These are phyloP conservation scores for Amaurobius ferox DNA, from an alignment of 2,888 invertebrate species.

Conservation along the genomic window DNA sequence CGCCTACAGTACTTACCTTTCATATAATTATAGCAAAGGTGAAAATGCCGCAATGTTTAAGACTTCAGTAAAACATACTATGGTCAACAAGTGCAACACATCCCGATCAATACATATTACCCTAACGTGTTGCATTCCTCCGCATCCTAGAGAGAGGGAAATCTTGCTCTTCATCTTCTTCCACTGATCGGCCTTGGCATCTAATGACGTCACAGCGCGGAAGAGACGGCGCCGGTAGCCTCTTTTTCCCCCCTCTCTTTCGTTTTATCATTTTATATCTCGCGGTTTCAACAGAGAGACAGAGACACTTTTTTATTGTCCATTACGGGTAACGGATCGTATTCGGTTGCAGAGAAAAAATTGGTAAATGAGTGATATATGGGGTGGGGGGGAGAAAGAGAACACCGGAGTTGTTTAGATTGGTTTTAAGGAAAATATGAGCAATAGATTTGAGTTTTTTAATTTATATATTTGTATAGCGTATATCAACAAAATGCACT, in stretches of 20 bases:
- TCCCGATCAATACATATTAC: not conserved
- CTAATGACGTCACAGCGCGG: slow-evolving; percentile 33
- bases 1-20: too few relatives aligned
- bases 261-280: not conserved
- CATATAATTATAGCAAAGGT: too few relatives aligned
- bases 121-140: not conserved
- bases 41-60: too few relatives aligned
- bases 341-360: not conserved
- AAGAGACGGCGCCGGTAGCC: slow-evolving; percentile 38
- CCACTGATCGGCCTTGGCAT: slow-evolving; percentile 9
- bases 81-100: too few relatives aligned
- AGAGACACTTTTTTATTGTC: not conserved
- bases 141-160: not conserved
- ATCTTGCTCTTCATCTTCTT: slow-evolving; percentile 23
- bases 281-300: not conserved
- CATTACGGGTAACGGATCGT: not conserved
- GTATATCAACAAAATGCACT: too few relatives aligned
- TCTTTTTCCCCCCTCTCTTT: not conserved
- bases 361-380: too few relatives aligned
- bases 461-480: too few relatives aligned
- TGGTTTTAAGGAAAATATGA: too few relatives aligned
- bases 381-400: too few relatives aligned
- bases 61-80: too few relatives aligned
- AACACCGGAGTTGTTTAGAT: too few relatives aligned
- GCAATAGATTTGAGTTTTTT: too few relatives aligned